These are phyloP conservation scores for Alca torda DNA, from an alignment of 2,797 vertebrate genomes.

Conservation along the genomic window DNA sequence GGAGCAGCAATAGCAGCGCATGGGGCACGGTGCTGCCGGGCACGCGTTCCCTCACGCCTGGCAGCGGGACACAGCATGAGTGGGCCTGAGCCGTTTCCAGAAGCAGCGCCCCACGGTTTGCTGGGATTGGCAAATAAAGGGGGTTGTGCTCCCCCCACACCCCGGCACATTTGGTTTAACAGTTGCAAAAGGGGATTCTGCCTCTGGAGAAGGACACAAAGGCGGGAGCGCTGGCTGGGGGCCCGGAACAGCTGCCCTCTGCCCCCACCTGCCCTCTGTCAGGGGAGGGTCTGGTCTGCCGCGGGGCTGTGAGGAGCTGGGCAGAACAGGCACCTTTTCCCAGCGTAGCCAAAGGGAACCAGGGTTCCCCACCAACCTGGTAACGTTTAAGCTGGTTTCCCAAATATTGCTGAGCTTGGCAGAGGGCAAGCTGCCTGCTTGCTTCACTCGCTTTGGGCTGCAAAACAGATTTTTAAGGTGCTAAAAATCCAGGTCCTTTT, in stretches of 20 bases:
- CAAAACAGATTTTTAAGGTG: conserved; percentile 43
- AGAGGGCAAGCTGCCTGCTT: neutral
- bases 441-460: neutral
- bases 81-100: neutral
- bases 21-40: rapidly evolving
- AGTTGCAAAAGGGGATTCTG: neutral
- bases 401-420: neutral
- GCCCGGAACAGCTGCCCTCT: neutral
- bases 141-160: neutral
- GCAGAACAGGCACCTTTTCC: conserved; percentile 6
- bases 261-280: neutral
- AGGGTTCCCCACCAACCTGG: neutral
- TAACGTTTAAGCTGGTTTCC: neutral
- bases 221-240: neutral
- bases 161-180: rapidly evolving
- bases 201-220: neutral
- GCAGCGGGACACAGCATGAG: neutral
- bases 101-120: neutral
- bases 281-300: neutral
- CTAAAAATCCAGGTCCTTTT: conserved; percentile 22
- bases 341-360: conserved; percentile 20
- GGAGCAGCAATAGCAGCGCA: neutral
- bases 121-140: neutral
- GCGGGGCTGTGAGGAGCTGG: neutral
- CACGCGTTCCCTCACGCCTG: neutral